These are phyloP conservation scores for Hephaestus fuliginosus DNA, from an alignment of 2,797 vertebrate genomes.

Conservation along the genomic window DNA sequence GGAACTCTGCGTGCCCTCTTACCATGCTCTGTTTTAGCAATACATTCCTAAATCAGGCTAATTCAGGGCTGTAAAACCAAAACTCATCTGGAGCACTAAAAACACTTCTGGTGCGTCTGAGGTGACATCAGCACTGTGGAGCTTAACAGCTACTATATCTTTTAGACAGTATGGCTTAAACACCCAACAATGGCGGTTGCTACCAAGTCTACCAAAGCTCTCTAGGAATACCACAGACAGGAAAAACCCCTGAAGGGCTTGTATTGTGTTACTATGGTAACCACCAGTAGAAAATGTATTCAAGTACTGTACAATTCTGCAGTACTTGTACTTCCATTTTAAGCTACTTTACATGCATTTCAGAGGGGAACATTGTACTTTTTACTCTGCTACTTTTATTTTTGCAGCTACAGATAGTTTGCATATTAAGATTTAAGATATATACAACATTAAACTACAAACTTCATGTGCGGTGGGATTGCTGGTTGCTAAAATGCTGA, in stretches of 20 bases:
- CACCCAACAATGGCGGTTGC: neutral
- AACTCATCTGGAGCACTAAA: neutral
- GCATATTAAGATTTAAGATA: neutral
- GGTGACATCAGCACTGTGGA: slow-evolving; percentile 8
- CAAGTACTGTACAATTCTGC: neutral
- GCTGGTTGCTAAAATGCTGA: too few species aligned
- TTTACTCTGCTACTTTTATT: neutral
- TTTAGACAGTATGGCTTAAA: slow-evolving; percentile 9
- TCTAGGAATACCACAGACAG: neutral
- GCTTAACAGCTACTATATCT: neutral
- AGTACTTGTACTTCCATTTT: neutral
- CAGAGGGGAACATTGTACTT: neutral
- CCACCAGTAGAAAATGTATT: neutral
- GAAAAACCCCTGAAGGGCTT: neutral
- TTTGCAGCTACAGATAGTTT: neutral
- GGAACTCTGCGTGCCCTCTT: slow-evolving; percentile 45
- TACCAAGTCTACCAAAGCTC: neutral
- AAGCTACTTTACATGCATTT: neutral
- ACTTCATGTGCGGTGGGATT: neutral
- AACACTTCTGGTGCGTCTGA: neutral
- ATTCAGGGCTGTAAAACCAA: slow-evolving; percentile 5
- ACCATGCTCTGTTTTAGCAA: slow-evolving; percentile 35
- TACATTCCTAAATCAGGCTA: slow-evolving; percentile 17
- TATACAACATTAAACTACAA: neutral
- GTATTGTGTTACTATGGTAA: slow-evolving; percentile 1